Evolutionary conservation across 2,797 vertebrate species (phyloP).

Genomic region (Sphenodon punctatus): DNA sequence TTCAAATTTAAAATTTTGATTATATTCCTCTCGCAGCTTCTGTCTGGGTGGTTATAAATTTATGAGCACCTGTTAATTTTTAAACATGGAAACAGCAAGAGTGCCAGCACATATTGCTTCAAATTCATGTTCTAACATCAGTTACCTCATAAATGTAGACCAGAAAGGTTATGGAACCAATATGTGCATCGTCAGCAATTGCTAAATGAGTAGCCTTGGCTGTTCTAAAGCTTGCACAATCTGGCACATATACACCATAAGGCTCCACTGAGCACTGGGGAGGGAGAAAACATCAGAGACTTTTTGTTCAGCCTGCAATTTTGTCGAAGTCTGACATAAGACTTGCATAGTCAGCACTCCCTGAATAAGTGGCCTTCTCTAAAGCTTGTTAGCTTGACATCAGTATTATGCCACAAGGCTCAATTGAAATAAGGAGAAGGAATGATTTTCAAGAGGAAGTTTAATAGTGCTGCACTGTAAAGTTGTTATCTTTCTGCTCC

Average conservation of each 20-base stretch:
- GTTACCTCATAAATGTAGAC: slow-evolving; percentile 38
- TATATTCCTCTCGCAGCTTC: slow-evolving; percentile 22
- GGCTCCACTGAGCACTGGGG: neutral
- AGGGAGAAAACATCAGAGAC: neutral
- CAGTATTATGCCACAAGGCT: neutral
- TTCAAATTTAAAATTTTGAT: slow-evolving; percentile 28
- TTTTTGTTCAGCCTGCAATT: neutral
- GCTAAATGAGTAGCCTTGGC: slow-evolving; percentile 21
- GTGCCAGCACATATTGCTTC: slow-evolving; percentile 18
- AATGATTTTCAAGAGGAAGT: slow-evolving; percentile 21
- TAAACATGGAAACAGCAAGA: slow-evolving; percentile 51
- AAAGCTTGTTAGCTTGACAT: slow-evolving; percentile 6
- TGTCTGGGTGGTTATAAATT: slow-evolving; percentile 50
- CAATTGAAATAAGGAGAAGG: neutral
- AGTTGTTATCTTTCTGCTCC: neutral
- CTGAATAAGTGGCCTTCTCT: neutral
- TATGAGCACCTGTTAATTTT: slow-evolving; percentile 56
- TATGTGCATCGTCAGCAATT: slow-evolving; percentile 11
- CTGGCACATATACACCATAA: neutral
- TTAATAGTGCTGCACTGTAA: neutral
- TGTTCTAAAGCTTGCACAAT: slow-evolving; percentile 10
- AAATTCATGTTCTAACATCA: slow-evolving; percentile 36
- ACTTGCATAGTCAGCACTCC: neutral
- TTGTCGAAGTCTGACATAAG: neutral
- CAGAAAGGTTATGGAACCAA: slow-evolving; percentile 36